A percentile compares a stretch with the other conserved stretches of the same genome.
Evolutionary conservation across 1,140 invertebrate species (phyloP).

Genomic region (Leptoteleia sp.): DNA sequence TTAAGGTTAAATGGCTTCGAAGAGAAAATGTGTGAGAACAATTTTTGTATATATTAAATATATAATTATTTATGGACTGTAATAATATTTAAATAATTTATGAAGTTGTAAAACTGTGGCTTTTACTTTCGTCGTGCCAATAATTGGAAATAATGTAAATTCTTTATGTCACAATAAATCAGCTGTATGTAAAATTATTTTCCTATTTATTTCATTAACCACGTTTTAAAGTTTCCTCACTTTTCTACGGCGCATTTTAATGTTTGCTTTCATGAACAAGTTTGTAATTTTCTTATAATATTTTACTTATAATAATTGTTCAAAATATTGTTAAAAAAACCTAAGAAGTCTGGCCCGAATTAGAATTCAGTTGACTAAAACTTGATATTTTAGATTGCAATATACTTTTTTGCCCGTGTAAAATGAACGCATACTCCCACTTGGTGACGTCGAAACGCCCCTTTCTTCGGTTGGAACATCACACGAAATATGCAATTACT

Average conservation of each 20-base stretch:
- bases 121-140: conserved; percentile 8
- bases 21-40: no score
- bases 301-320: no score
- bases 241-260: no score
- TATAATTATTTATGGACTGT: conserved; percentile 13
- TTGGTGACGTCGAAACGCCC: conserved; percentile 33
- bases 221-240: no score
- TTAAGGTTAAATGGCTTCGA: no score
- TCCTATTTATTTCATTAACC: no score
- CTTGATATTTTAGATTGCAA: no score
- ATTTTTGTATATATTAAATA: conserved; percentile 20
- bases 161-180: conserved; percentile 48
- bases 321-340: no score
- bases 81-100: conserved; percentile 9
- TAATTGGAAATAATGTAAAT: conserved; percentile 20
- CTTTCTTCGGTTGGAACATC: conserved; percentile 12
- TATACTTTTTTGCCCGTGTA: background rate
- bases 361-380: no score
- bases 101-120: conserved; percentile 7
- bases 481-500: background rate
- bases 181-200: conserved; percentile 20
- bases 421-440: conserved; percentile 12
- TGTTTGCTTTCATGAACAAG: no score
- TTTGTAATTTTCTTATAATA: no score
- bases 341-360: no score